Base-by-base conservation (phyloP, 2,888 invertebrate species). In the Melanostoma mellinum region DNA sequence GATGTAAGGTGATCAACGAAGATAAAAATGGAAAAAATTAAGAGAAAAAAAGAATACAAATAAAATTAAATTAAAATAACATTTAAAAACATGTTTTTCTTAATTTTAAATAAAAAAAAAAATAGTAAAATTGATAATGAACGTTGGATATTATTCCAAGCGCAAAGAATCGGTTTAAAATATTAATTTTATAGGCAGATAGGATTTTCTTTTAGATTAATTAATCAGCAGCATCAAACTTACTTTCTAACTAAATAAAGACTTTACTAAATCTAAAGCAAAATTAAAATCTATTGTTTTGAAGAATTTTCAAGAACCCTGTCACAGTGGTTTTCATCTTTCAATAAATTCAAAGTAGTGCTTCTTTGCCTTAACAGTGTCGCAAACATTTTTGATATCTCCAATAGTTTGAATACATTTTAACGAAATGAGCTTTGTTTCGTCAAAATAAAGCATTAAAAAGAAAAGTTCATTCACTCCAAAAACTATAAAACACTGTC, bases 1-100 rank as follows among this genome's bases (percentile, higher is more conserved):
- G 88, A 87, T 86, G 85, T 76, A 77, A 86, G 85, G 85, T 79
- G 85, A 86, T 85, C 86, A 85, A 84, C 84, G 84, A 79, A 71
- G 84, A 30, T 78, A 75, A 84, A 67, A 48, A 74, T 65, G 63
- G 74, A 74, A 84, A 78, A 73, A 84, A 55, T 71, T 71, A 60
- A 61, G 60, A 75, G 60, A 67, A 72, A 50, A 77, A 61, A 52
- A 69, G 56, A 63, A 78, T 60, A 9, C n/a, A 78, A 69, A 56
- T 77, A 38, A 84, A 75, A 84, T 84, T 53, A 79, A 79, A 75
- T 60, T 58, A 84, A 84, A 82, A 69, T 44, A n/a, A 32, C 3
- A 6, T 38, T 48, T 8, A 46, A 32, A 9, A 20, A 8, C 9
- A 50, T 53, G 48, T 6, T 71, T 48, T 50, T 35, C 33, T 36